Conservation (phyloP, 2,888 invertebrate species). For the Dorcus parallelipipedus region DNA sequence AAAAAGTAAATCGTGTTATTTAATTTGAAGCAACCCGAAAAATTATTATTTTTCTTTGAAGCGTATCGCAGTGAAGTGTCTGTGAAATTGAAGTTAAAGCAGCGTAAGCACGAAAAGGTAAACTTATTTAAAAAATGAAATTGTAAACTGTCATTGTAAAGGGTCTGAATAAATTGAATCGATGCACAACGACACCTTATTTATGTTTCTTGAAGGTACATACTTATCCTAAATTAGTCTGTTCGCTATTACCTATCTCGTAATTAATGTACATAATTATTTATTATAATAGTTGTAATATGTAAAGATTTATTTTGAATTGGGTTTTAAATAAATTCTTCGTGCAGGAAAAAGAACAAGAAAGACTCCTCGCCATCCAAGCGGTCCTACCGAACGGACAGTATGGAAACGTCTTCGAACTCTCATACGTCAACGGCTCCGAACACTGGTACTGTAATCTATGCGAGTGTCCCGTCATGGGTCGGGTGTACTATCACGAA, state of each 20-base stretch:
- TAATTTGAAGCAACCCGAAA: too few relatives aligned
- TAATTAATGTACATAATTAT: neutral
- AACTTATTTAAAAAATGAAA: too few relatives aligned
- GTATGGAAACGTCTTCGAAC: conserved; percentile 43
- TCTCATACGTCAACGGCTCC: conserved; percentile 38
- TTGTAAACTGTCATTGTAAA: too few relatives aligned
- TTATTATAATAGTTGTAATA: too few relatives aligned
- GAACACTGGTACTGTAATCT: conserved; percentile 46
- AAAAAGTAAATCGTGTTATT: too few relatives aligned
- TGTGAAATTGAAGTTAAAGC: too few relatives aligned
- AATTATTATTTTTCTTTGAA: too few relatives aligned
- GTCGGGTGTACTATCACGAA: conserved; percentile 46
- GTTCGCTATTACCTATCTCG: neutral
- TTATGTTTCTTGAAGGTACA: neutral
- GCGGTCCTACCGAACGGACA: conserved; percentile 40
- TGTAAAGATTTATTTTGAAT: neutral
- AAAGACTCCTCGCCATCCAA: conserved; percentile 40
- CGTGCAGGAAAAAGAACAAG: conserved; percentile 42
- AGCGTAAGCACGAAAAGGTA: too few relatives aligned
- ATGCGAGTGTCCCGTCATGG: conserved; percentile 47
- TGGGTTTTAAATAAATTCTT: conserved; percentile 3
- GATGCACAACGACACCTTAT: too few relatives aligned
- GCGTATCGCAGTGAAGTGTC: too few relatives aligned
- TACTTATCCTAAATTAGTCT: neutral
- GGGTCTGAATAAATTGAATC: too few relatives aligned